Percentiles rank a stretch among this genome's conserved stretches.
Conservation (phyloP, 2,888 invertebrate species). For the Gryllus longicercus region DNA sequence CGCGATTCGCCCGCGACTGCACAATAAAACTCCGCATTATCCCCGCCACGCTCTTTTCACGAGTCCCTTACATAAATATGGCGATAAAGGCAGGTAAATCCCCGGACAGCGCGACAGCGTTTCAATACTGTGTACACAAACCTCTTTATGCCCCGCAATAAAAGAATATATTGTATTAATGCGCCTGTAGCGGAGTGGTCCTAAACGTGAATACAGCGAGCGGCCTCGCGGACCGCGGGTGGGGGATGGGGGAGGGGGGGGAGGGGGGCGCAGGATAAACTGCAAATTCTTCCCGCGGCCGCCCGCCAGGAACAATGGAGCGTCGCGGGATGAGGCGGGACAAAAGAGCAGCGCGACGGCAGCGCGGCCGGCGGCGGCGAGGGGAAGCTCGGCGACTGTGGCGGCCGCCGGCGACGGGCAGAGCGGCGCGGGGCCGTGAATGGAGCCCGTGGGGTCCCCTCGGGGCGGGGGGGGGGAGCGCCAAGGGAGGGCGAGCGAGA, state of each 20-base stretch:
- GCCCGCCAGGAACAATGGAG: background rate
- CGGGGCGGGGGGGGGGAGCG: background rate
- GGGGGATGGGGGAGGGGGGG: background rate
- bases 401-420: background rate
- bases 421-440: background rate
- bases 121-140: background rate
- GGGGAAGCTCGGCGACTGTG: background rate
- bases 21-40: conserved; percentile 9
- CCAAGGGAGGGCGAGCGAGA: background rate
- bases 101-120: conserved; percentile 17
- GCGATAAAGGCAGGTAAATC: conserved; percentile 17
- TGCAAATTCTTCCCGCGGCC: conserved; percentile 5
- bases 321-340: background rate
- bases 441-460: background rate
- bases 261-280: background rate
- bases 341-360: background rate
- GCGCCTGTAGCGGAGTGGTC: background rate
- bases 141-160: conserved; percentile 17
- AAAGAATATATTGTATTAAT: conserved; percentile 2
- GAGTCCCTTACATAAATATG: conserved; percentile 9
- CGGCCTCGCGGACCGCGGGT: background rate
- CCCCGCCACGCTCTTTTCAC: conserved; percentile 17
- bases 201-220: background rate
- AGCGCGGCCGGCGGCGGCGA: background rate
- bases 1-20: background rate